Evolutionary conservation across 2,113 vertebrate genomes (phyloP), one percentile per base, ranked within the genome.

Genomic region (Spilogale gracilis): DNA sequence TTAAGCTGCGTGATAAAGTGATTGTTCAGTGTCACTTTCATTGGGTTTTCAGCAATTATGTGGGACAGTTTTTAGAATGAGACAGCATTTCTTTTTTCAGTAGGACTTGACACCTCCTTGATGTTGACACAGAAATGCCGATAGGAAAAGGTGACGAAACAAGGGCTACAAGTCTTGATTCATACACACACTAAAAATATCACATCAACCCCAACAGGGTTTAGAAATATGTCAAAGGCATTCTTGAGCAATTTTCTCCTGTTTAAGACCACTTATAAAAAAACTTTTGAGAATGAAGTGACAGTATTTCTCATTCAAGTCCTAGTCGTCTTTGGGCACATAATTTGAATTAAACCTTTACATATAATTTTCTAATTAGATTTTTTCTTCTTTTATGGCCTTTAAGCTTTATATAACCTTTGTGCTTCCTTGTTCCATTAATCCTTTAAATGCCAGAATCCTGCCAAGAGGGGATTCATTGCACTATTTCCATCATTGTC

Each of bases 11-110:
- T 93, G 96, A 95, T 96, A 97, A 98, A 97, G 95, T 97, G 84
- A 97, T 98, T 96, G 96, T 98, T 97, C 94, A 78, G 63, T 98
- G 94, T 96, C 69, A 67, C 96, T 98, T 98, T 86, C 81, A 10
- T 50, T 96, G 92, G 52, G 45, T 96, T 98, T 98, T 97, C 94
- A 97, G 96, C 94, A 98, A 94, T 98, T 97, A 96, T 95, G 93
- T 98, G 95, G 86, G 97, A 94, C 52, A 20, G 0, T 50, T 81
- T 98, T 97, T 82, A 94, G 96, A 97, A 96, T 61, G 94, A 89
- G 96, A 5, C 45, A 74, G 67, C 45, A 45, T 91, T 86, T 86
- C 73, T 86, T 48, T 95, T 97, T 96, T 80, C 81, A 93, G 90
- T 71, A 97, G 94, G 91, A 96, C 95, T 98, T 95, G 91, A 98